Conservation (phyloP, 2,797 vertebrate species). For the Lemur catta region DNA sequence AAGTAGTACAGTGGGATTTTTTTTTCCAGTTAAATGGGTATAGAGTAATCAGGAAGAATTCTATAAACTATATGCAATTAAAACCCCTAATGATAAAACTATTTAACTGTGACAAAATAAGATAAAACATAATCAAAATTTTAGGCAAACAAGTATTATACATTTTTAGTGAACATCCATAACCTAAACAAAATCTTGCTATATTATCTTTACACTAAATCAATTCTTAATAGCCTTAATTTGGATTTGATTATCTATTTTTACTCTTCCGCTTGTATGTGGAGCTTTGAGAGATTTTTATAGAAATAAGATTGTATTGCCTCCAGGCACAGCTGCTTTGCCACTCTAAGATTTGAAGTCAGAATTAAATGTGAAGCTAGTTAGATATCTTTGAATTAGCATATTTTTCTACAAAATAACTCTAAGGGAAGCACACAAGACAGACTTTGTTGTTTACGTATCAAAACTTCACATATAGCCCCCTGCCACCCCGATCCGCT, state of each 20-base stretch:
- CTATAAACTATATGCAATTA: constrained; percentile 76
- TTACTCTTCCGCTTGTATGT: constrained; percentile 71
- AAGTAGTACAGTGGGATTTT: constrained; percentile 49
- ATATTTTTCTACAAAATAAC: constrained; percentile 56
- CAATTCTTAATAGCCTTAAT: constrained; percentile 78
- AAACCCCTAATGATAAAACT: constrained; percentile 79
- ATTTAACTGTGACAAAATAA: constrained; percentile 79
- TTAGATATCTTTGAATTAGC: constrained; percentile 72
- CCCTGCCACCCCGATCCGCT: background rate
- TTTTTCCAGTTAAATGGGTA: constrained; percentile 62
- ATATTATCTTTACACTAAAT: constrained; percentile 78
- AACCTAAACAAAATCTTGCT: constrained; percentile 79
- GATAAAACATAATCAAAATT: constrained; percentile 80
- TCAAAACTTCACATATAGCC: background rate
- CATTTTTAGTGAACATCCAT: constrained; percentile 76
- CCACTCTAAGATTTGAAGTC: constrained; percentile 70
- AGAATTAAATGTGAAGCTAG: constrained; percentile 68
- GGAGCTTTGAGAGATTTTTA: constrained; percentile 76
- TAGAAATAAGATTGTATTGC: constrained; percentile 79
- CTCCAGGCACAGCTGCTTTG: constrained; percentile 70
- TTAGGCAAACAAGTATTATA: constrained; percentile 78
- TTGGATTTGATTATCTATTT: constrained; percentile 79
- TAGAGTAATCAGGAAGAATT: constrained; percentile 74
- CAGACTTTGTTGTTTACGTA: background rate
- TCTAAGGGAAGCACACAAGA: background rate